Evolutionary conservation across 2,113 vertebrate species (phyloP).

Genomic region (Miniopterus natalensis): DNA sequence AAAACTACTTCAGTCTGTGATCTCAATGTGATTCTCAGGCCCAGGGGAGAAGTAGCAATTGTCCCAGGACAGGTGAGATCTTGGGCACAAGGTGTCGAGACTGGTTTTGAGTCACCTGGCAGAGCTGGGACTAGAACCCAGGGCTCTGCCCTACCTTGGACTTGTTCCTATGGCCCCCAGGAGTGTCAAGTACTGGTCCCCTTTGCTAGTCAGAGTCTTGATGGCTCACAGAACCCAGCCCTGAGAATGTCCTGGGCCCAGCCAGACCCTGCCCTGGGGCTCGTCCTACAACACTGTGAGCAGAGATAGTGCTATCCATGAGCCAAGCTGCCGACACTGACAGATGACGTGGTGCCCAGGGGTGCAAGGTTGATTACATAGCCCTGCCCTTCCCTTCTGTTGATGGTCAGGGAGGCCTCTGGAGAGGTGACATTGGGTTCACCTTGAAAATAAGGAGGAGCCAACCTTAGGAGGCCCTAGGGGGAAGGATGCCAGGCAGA

Average conservation of each 20-base stretch:
- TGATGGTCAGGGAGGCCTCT: not conserved
- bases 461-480: not conserved
- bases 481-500: not conserved
- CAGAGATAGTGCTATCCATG: not conserved
- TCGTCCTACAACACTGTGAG: not conserved
- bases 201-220: not conserved
- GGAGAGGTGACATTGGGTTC: not conserved
- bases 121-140: not conserved
- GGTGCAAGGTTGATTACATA: not conserved
- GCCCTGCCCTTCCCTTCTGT: not conserved
- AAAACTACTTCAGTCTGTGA: not conserved
- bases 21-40: not conserved
- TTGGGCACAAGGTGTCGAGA: not conserved
- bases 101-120: not conserved
- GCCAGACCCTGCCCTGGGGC: not conserved
- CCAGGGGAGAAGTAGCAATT: not conserved
- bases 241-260: not conserved
- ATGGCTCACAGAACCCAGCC: not conserved
- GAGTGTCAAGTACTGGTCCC: not conserved
- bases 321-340: not conserved
- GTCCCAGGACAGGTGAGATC: not conserved
- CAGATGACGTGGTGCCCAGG: not conserved
- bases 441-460: not conserved
- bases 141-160: not conserved
- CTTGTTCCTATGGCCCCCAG: not conserved